phyloP scores from a whole-genome alignment of 2,888 invertebrate genomes.

The Agrenia bidenticulata region DNA sequence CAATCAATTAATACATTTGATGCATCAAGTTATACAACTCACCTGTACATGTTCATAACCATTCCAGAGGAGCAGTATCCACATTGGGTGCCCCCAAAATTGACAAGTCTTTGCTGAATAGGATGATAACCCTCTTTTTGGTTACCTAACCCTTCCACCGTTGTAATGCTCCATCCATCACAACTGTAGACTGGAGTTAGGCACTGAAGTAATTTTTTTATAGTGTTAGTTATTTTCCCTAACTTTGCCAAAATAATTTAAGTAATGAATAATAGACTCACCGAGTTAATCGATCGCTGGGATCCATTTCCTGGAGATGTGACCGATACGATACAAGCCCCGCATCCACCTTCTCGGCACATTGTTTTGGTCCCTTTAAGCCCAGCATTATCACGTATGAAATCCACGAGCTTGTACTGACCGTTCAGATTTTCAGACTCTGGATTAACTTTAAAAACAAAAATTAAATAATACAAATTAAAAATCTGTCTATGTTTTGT shows the following conservation, averaged over 20 bases:
- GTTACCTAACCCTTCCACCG: conserved; percentile 72
- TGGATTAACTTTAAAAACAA: too few species aligned
- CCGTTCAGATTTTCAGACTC: too few species aligned
- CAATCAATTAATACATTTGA: neutral
- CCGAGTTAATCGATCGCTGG: conserved; percentile 67
- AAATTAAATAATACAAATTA: too few species aligned
- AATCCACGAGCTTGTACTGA: conserved; percentile 33
- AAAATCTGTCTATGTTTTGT: too few species aligned
- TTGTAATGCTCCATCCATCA: conserved; percentile 68
- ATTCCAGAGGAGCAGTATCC: conserved; percentile 76
- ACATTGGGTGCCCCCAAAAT: conserved; percentile 58
- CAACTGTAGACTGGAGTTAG: conserved; percentile 66
- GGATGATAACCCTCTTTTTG: conserved; percentile 67
- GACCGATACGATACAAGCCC: conserved; percentile 59
- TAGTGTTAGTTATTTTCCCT: conserved; percentile 54
- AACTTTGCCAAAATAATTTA: too few species aligned
- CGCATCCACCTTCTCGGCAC: conserved; percentile 68
- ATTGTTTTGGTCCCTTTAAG: conserved; percentile 42
- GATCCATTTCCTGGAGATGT: conserved; percentile 55
- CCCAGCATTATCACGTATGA: conserved; percentile 35
- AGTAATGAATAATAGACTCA: conserved; percentile 56
- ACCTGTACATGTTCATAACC: conserved; percentile 64
- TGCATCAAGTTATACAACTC: neutral
- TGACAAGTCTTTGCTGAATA: conserved; percentile 66
- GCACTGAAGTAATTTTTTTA: conserved; percentile 64